A percentile compares a stretch with the other conserved stretches of the same genome.
These are phyloP conservation scores for Polypedilum vanderplanki DNA, from an alignment of 1,140 invertebrate species.

Conservation along the genomic window DNA sequence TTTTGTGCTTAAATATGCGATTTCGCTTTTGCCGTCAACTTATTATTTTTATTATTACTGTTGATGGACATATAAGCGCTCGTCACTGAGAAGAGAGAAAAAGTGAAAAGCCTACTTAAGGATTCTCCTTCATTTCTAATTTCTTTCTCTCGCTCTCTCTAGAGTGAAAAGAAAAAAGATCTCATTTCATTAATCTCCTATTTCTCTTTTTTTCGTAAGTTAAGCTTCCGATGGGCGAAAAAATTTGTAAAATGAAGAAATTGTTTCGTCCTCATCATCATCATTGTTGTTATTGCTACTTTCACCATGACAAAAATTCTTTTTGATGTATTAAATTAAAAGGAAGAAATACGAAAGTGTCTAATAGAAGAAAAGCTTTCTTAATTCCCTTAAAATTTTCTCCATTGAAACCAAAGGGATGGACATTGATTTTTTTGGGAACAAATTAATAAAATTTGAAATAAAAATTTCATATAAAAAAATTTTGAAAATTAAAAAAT, in stretches of 20 bases:
- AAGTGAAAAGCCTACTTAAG: neutral
- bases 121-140: constrained; percentile 3
- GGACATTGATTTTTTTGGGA: too few relatives aligned
- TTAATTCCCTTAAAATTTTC: neutral
- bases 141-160: constrained; percentile 1
- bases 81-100: neutral
- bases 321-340: constrained; percentile 28
- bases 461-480: too few relatives aligned
- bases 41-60: neutral
- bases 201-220: constrained; percentile 3
- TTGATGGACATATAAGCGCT: neutral
- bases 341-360: neutral
- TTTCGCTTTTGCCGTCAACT: too few relatives aligned
- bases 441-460: too few relatives aligned
- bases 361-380: neutral
- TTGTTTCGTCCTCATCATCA: too few relatives aligned
- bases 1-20: neutral
- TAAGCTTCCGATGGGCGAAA: too few relatives aligned
- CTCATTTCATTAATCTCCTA: constrained; percentile 4
- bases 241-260: too few relatives aligned
- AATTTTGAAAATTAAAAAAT: too few relatives aligned
- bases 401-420: too few relatives aligned
- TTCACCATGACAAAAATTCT: neutral
- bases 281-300: neutral
- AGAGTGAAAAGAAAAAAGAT: neutral